Evolutionary conservation across 2,113 vertebrate species (phyloP).

Genomic region (Bungarus multicinctus): DNA sequence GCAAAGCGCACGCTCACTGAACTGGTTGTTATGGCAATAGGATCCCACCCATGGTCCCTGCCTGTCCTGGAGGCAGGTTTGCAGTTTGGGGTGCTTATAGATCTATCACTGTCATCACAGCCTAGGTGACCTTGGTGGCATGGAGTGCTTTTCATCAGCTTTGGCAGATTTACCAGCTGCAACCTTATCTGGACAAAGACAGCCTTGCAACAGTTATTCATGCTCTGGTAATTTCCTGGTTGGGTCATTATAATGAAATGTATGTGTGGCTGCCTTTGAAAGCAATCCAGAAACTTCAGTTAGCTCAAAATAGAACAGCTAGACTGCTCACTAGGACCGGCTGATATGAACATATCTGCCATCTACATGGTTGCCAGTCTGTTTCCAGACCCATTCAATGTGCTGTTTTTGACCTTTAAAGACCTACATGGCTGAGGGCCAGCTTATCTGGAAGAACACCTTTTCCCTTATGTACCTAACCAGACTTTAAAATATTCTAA

Average conservation of each 20-base stretch:
- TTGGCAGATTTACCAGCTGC: not conserved
- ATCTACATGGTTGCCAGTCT: not conserved
- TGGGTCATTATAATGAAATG: not conserved
- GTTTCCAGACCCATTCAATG: not conserved
- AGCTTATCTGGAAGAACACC: not conserved
- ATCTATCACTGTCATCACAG: not conserved
- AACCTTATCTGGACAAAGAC: not conserved
- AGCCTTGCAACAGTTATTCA: not conserved
- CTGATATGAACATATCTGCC: not conserved
- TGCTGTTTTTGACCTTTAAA: not conserved
- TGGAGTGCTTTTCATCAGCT: not conserved
- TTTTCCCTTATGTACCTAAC: not conserved
- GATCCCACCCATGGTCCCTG: not conserved
- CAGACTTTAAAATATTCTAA: not conserved
- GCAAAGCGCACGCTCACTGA: too few species aligned
- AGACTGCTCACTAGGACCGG: not conserved
- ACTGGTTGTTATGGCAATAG: too few species aligned
- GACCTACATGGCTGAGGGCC: not conserved
- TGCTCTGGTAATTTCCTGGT: not conserved
- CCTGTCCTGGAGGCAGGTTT: not conserved
- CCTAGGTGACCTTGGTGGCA: not conserved
- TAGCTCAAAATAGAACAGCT: not conserved
- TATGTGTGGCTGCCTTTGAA: not conserved
- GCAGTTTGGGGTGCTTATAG: not conserved
- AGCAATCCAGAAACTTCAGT: not conserved